Base-by-base conservation (phyloP, 2,888 invertebrate genomes). In the Blastobasis lacticolella region DNA sequence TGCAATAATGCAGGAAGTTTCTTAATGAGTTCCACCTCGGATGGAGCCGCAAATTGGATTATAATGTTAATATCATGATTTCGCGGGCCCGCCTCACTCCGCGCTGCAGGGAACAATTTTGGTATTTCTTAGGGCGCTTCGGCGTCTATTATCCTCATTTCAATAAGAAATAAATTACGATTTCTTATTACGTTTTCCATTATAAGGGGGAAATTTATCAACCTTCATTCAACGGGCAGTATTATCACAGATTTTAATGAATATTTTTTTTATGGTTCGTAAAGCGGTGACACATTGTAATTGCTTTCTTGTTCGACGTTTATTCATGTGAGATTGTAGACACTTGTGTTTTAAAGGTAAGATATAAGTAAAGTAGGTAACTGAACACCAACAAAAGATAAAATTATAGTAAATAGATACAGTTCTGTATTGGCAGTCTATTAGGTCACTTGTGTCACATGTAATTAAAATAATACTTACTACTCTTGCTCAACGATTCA, bases 141-240 rank as follows among this genome's bases (percentile, higher is more conserved):
- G 68, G 74, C 78, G 77, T 76, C 83, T 80, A 83, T 85, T 87
- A 84, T 85, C 80, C 83, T 79, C 81, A 76, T 84, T 86, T 84
- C 87, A 85, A 87, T 86, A 83, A 84, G 87, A 87, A 84, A 86
- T 87, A 86, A 87, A 87, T 85, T 87, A 82, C 80, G 80, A 84
- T 84, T 86, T 84, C 82, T 85, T 87, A 86, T 85, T 87, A 86
- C 80, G 75, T 82, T 87, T 81, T 78, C 84, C 80, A 84, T 84
- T 83, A 81, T 75, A 8, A 74, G 69, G 72, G 66, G 75, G 74
- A 78, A 79, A 82, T 83, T 79, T 81, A 78, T 81, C 78, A 79
- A 80, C 78, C 81, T 78, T 75, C 77, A 77, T 83, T 82, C 78
- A 72, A 70, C 70, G 73, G 71, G 61, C 70, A 73, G 74, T 74